Evolutionary conservation across 2,113 vertebrate genomes (phyloP).

Genomic region (Leucoraja erinaceus): DNA sequence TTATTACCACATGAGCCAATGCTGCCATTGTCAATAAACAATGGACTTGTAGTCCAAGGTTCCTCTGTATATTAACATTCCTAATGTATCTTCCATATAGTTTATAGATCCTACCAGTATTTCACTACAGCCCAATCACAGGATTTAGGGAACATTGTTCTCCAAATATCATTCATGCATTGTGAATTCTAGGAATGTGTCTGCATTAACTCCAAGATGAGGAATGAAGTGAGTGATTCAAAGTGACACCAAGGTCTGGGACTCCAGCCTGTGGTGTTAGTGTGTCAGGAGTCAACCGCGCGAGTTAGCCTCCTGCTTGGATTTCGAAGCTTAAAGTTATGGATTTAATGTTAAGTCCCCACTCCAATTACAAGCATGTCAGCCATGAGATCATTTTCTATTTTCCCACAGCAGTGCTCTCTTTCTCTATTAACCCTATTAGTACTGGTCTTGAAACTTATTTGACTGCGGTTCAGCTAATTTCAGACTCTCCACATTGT

Average conservation of each 20-base stretch:
- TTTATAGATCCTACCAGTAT: too few relatives aligned
- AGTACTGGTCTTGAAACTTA: background rate
- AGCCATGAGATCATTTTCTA: background rate
- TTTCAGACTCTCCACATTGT: background rate
- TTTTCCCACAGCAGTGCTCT: slow-evolving; percentile 20
- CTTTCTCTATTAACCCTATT: background rate
- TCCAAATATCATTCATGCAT: background rate
- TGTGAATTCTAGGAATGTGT: background rate
- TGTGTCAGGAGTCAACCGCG: slow-evolving; percentile 20
- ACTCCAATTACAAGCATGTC: background rate
- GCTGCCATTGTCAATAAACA: too few relatives aligned
- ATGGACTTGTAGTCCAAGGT: too few relatives aligned
- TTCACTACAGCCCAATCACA: too few relatives aligned
- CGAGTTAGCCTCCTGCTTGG: background rate
- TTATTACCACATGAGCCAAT: too few relatives aligned
- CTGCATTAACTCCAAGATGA: background rate
- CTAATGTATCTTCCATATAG: too few relatives aligned
- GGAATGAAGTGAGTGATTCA: background rate
- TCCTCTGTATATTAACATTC: too few relatives aligned
- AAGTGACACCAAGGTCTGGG: background rate
- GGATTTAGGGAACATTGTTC: too few relatives aligned
- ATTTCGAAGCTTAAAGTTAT: background rate
- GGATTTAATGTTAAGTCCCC: background rate
- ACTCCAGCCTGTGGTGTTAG: background rate
- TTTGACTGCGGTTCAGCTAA: background rate